A percentile compares a stretch with the other conserved stretches of the same genome.
phyloP scores from a whole-genome alignment of 2,797 vertebrate species.

The Pangasius larnaudii region DNA sequence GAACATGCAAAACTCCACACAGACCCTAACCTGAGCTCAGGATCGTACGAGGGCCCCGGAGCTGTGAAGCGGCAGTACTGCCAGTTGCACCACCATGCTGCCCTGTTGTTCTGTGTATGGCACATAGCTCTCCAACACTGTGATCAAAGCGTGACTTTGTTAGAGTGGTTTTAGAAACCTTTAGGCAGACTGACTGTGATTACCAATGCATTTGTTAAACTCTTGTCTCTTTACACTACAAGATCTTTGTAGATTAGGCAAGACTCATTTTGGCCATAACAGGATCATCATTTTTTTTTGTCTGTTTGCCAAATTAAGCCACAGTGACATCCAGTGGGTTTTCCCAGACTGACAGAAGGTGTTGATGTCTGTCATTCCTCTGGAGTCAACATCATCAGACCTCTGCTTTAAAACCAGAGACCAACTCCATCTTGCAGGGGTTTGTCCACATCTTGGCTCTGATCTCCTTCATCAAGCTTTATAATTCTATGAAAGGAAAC shows the following conservation, averaged over 20 bases:
- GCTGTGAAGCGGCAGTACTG: not conserved
- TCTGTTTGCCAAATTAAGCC: not conserved
- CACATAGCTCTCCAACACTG: not conserved
- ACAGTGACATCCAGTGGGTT: not conserved
- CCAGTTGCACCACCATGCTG: not conserved
- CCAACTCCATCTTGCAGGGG: not conserved
- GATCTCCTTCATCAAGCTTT: conserved; percentile 10
- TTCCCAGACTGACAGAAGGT: not conserved
- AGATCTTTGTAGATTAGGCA: not conserved
- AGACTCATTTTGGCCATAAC: not conserved
- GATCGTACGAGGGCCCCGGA: not conserved
- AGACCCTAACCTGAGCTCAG: not conserved
- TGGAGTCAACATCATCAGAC: not conserved
- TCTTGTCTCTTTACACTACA: not conserved
- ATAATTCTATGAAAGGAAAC: not conserved
- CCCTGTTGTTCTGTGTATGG: not conserved
- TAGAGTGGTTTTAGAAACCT: not conserved
- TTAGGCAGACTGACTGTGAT: not conserved
- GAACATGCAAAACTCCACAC: not conserved
- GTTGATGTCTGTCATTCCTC: not conserved
- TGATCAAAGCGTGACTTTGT: not conserved
- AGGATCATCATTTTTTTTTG: not conserved
- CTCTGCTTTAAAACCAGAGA: not conserved
- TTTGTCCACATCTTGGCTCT: not conserved
- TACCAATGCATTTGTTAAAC: not conserved